Evolutionary conservation across 2,113 vertebrate genomes (phyloP).

Genomic region (Fregetta grallaria): DNA sequence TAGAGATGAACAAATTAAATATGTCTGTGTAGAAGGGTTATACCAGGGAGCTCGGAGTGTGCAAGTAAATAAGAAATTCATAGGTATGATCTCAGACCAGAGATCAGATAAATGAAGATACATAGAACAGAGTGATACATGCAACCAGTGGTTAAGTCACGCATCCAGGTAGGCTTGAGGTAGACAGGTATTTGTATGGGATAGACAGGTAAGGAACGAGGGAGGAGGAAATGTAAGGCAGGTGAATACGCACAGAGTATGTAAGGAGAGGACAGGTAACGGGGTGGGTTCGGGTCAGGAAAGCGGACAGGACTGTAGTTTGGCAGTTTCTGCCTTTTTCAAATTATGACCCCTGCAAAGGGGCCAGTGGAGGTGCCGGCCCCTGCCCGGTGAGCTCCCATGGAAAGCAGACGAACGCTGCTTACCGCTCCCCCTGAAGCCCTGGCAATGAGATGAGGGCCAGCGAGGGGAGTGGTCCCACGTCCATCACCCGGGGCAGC

Average conservation of each 20-base stretch:
- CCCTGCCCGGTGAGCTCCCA: not conserved
- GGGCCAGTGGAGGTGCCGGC: not conserved
- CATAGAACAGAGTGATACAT: not conserved
- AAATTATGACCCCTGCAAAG: not conserved
- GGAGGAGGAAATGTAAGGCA: not conserved
- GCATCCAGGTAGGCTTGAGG: not conserved
- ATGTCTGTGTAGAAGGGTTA: not conserved
- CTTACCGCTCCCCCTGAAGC: not conserved
- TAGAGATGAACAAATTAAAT: not conserved
- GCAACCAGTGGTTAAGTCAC: not conserved
- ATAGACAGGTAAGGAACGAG: not conserved
- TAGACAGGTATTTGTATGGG: not conserved
- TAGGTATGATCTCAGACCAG: not conserved
- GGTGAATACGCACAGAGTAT: not conserved
- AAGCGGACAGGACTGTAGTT: accelerated
- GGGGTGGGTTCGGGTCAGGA: not conserved
- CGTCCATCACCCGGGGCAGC: accelerated
- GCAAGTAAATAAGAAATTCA: not conserved
- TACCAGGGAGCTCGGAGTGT: not conserved
- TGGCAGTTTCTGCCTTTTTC: not conserved
- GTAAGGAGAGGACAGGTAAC: not conserved
- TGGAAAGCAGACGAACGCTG: accelerated
- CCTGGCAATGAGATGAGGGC: not conserved
- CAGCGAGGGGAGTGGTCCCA: accelerated
- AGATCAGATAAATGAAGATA: not conserved